Conservation (phyloP, 2,797 vertebrate species). For the Xenops minutus region DNA sequence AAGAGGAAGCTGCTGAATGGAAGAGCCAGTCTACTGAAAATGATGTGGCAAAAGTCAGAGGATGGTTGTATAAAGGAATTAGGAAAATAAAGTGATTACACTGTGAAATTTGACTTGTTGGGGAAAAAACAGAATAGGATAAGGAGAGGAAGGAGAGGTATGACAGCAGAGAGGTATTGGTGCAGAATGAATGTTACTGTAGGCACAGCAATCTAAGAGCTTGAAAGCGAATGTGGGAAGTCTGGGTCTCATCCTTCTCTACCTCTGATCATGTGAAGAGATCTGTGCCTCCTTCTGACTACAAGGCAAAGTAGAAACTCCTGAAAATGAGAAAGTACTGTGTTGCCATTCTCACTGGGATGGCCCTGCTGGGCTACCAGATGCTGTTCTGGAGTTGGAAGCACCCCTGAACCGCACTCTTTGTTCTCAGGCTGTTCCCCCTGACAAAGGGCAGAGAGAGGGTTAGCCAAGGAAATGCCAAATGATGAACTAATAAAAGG, state of each 20-base stretch:
- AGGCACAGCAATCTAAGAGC: not conserved
- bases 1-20: not conserved
- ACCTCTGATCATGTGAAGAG: not conserved
- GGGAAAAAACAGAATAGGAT: not conserved
- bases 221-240: not conserved
- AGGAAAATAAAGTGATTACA: not conserved
- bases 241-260: not conserved
- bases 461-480: not conserved
- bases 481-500: too few relatives aligned
- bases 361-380: not conserved
- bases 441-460: not conserved
- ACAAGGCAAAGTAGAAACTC: not conserved
- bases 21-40: not conserved
- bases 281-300: too few relatives aligned
- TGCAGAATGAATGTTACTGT: not conserved
- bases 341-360: not conserved
- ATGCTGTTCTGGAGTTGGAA: not conserved
- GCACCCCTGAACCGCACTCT: too few relatives aligned
- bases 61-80: not conserved
- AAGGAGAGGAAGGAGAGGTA: not conserved
- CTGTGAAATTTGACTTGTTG: not conserved
- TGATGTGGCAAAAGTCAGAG: not conserved
- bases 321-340: not conserved
- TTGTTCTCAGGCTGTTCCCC: not conserved
- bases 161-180: not conserved